Evolutionary conservation across 2,113 vertebrate species (phyloP), one percentile per base, ranked within the genome.

Genomic region (Dicentrarchus labrax): DNA sequence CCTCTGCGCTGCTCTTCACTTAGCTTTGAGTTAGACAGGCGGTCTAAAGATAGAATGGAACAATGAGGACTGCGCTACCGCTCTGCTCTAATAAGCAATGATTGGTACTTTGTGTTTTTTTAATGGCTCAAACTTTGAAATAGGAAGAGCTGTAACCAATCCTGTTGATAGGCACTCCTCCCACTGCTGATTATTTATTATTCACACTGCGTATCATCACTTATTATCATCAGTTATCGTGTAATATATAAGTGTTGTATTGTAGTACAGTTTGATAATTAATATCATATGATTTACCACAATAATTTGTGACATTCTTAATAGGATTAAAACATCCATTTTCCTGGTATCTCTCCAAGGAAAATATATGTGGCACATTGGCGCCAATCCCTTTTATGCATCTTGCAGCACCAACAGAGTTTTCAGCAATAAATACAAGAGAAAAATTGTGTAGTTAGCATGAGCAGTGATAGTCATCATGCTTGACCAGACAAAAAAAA

Each of bases 1-100:
- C 75, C 47, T 76, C 68, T 53, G 57, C 21, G 10, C 72, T 73
- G 54, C 56, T 85, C 60, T 61, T 76, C 80, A 76, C 89, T 89
- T 82, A 72, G 73, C 73, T 90, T 83, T 88, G 82, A 87, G 80
- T 88, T 86, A 78, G 83, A 91, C 82, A 79, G 83, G 60, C 56
- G 10, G 70, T 83, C 86, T 91, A 85, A 92, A 91, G 86, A 87
- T 92, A 92, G 92, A 90, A 61, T 8, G 57, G 86, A 90, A 89
- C 86, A 84, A 87, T 87, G 72, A 89, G 57, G 61, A 74, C 77
- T 43, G 38, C 6, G 19, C 59, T 68, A 60, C 57, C 3, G 19
- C 72, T 79, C 74, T 57, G 84, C 80, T 86, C 72, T 86, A 75
- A 86, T 77, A 82, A 86, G 76, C 77, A 85, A 65, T 84, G 77